Percentiles rank a stretch among this genome's conserved stretches.
Conservation (phyloP, 2,797 vertebrate genomes). For the Sebastes iracundus region DNA sequence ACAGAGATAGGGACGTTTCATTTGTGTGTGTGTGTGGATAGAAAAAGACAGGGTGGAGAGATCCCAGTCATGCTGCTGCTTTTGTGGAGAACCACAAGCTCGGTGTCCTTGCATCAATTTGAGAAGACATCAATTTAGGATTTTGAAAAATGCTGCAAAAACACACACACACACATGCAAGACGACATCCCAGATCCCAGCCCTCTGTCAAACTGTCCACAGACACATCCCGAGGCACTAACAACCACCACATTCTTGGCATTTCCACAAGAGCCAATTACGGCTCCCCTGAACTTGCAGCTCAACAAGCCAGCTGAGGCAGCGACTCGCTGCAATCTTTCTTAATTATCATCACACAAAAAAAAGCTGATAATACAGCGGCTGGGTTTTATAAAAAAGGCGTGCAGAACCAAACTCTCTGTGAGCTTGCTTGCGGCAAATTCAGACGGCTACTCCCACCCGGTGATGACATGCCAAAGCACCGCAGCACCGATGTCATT, state of each 20-base stretch:
- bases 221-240: conserved; percentile 50
- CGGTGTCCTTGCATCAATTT: conserved; percentile 4
- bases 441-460: conserved; percentile 17
- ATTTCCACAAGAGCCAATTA: conserved; percentile 68
- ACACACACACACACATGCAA: not conserved
- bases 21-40: not conserved
- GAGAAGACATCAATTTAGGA: conserved; percentile 26
- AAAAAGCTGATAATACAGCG: conserved; percentile 25
- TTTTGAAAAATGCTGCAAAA: not conserved
- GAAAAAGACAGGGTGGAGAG: not conserved
- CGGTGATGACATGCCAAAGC: conserved; percentile 23
- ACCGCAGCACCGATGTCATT: conserved; percentile 23
- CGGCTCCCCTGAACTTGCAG: conserved; percentile 29
- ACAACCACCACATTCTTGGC: conserved; percentile 69
- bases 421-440: not conserved
- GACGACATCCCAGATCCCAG: conserved; percentile 15
- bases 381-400: conserved; percentile 18
- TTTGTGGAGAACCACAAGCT: conserved; percentile 7
- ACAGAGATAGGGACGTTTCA: conserved; percentile 3
- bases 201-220: conserved; percentile 35
- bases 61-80: conserved; percentile 18
- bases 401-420: not conserved
- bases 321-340: conserved; percentile 23
- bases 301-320: conserved; percentile 32
- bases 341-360: conserved; percentile 52